Base-by-base conservation (phyloP, 2,888 invertebrate species). In the Cataglyphis livida region DNA sequence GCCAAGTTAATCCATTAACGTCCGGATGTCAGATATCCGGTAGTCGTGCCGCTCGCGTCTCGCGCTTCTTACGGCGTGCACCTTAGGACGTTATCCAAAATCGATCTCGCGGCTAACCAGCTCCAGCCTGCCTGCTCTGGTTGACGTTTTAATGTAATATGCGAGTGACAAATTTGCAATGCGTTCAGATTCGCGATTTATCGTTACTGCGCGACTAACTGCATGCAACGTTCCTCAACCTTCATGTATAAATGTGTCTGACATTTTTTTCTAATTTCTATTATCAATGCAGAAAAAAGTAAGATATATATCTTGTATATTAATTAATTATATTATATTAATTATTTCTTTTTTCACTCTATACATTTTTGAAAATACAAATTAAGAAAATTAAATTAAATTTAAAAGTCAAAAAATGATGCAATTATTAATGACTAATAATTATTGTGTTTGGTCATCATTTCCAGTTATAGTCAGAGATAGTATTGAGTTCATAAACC, bases 1-100 rank as follows among this genome's bases (percentile, higher is more conserved):
- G 61, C 68, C 61, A 64, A 68, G 84, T 84, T 83, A 66, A 78
- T 75, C 70, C 75, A 66, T 73, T 76, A 81, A 82, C 62, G 84
- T 81, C 75, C 78, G 78, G 78, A 79, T 59, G 78, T 70, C 76
- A 76, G 66, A 32, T 57, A 41, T 57, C 68, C 54, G 68, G 54
- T 21, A 44, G 74, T 64, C 54, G 57, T 25, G 38, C 35, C 62
- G 48, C 10, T 44, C 32, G 18, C 44, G 48, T 48, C 10, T 44
- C 32, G 18, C 44, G 48, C 64, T 41, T 54, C 44, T 44, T 44
- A 78, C 38, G 51, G 68, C 54, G 54, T 10, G 57, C 21, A 57
- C 12, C 21, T 66, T 41, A 78, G 78, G 78, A 68, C 59, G 71
- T 79, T 79, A 79, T 79, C 78, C 78, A 79, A 79, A 79, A 71